phyloP scores from a whole-genome alignment of 2,888 invertebrate species.

The Meteorus cinctellus region DNA sequence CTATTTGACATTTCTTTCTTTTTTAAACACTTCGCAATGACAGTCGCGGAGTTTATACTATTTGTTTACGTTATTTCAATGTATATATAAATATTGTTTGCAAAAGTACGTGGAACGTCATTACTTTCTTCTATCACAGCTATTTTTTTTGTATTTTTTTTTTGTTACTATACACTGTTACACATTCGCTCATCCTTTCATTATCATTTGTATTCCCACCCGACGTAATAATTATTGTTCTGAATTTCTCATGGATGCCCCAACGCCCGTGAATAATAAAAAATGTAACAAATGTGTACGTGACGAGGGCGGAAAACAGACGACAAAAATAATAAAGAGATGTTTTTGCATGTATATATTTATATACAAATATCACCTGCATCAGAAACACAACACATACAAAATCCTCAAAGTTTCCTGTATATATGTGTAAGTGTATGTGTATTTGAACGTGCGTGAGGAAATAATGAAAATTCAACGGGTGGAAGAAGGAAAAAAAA shows the following conservation, averaged over 20 bases:
- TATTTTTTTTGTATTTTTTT: neutral
- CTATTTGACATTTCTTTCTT: neutral
- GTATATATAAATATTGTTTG: neutral
- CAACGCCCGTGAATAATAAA: constrained; percentile 34
- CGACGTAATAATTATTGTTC: constrained; percentile 36
- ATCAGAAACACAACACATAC: constrained; percentile 1
- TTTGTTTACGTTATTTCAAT: neutral
- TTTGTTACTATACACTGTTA: neutral
- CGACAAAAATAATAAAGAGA: constrained; percentile 28
- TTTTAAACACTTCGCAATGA: neutral
- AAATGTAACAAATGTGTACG: constrained; percentile 14
- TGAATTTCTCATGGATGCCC: constrained; percentile 28
- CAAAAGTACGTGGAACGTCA: neutral
- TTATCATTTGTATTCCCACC: constrained; percentile 19
- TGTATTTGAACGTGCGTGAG: neutral
- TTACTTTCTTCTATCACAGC: neutral
- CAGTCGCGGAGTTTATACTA: neutral
- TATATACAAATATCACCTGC: neutral
- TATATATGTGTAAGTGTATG: neutral
- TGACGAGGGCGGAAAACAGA: constrained; percentile 19
- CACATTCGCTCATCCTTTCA: constrained; percentile 3
- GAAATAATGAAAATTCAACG: constrained; percentile 21
- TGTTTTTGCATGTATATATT: constrained; percentile 17
- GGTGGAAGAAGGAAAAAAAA: constrained; percentile 40
- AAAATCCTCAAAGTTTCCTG: neutral